phyloP scores from a whole-genome alignment of 2,888 invertebrate species.

The Halocaridina rubra region DNA sequence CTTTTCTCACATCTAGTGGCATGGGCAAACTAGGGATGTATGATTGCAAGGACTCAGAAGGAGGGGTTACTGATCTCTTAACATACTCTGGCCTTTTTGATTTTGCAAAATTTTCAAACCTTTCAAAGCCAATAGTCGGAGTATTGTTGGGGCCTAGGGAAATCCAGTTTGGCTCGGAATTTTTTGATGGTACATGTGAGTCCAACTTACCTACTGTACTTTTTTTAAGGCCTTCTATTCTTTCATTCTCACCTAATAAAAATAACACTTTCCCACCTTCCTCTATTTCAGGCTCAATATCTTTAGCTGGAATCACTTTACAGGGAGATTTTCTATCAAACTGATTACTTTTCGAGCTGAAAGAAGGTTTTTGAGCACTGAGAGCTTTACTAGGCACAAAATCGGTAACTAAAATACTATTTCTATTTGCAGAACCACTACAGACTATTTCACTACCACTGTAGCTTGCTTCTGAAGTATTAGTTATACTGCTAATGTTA shows the following conservation, averaged over 20 bases:
- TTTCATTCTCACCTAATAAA: slow-evolving; percentile 37
- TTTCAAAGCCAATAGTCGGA: slow-evolving; percentile 24
- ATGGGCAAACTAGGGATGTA: slow-evolving; percentile 12
- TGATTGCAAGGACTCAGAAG: not conserved
- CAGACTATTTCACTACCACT: not conserved
- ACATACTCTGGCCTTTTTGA: not conserved
- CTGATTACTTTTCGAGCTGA: not conserved
- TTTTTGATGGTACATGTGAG: not conserved
- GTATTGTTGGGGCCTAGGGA: not conserved
- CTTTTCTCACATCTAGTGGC: slow-evolving; percentile 12
- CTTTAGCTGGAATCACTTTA: slow-evolving; percentile 43
- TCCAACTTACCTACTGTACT: not conserved
- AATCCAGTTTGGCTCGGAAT: not conserved
- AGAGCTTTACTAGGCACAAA: too few relatives aligned
- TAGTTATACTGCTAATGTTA: not conserved
- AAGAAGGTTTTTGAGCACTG: not conserved
- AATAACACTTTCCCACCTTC: slow-evolving; percentile 52
- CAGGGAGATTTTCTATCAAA: not conserved
- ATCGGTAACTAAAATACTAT: not conserved
- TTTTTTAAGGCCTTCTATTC: not conserved
- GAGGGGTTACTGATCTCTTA: not conserved
- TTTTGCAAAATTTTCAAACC: not conserved
- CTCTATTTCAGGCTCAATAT: slow-evolving; percentile 55
- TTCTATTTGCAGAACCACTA: not conserved
- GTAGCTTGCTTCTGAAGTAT: not conserved